A percentile compares a stretch with the other conserved stretches of the same genome.
Conservation (phyloP, 2,113 vertebrate genomes). For the Oryzias curvinotus region DNA sequence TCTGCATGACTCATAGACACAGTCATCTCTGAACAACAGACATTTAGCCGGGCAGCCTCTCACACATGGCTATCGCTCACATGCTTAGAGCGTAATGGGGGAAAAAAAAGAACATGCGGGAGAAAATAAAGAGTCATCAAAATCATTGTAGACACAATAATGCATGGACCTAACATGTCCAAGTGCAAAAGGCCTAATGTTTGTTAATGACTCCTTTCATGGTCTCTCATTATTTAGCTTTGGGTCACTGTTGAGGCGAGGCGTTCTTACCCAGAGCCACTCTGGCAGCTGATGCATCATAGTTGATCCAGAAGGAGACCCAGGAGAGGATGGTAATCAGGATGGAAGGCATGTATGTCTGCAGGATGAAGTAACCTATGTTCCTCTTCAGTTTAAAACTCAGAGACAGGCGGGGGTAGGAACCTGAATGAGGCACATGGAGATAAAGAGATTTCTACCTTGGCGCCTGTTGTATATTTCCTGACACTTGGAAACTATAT, state of each 20-base stretch:
- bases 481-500: neutral
- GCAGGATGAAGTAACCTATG: constrained; percentile 99
- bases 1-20: constrained; percentile 70
- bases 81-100: constrained; percentile 61
- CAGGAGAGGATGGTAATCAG: constrained; percentile 99
- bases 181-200: constrained; percentile 19
- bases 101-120: constrained; percentile 31
- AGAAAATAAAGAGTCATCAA: constrained; percentile 24
- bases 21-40: constrained; percentile 70
- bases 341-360: constrained; percentile 99
- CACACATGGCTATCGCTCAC: constrained; percentile 59
- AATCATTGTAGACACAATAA: constrained; percentile 21
- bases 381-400: constrained; percentile 99
- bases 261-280: constrained; percentile 93
- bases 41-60: constrained; percentile 66
- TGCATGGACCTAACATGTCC: constrained; percentile 2
- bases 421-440: constrained; percentile 77
- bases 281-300: constrained; percentile 96
- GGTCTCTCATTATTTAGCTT: constrained; percentile 50
- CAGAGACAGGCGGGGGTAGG: constrained; percentile 96
- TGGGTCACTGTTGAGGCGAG: constrained; percentile 42
- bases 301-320: constrained; percentile 99
- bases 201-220: constrained; percentile 37
- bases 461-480: constrained; percentile 37
- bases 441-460: constrained; percentile 47